Evolutionary conservation across 2,797 vertebrate species (phyloP).

Genomic region (Centroberyx gerrardi): DNA sequence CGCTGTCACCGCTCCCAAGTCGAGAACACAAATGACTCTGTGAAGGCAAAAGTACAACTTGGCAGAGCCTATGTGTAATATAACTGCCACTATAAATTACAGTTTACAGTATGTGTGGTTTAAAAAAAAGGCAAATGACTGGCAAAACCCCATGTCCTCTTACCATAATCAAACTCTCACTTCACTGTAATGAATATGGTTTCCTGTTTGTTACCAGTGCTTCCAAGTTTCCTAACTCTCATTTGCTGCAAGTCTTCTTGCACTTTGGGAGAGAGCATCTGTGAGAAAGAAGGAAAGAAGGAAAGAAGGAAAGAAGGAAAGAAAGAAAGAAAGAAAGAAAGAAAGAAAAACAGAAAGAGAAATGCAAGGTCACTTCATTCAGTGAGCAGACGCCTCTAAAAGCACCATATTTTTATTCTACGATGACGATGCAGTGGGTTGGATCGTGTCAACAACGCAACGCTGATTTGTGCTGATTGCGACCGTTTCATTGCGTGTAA

Average conservation of each 20-base stretch:
- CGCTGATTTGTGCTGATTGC: not conserved
- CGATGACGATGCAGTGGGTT: slow-evolving; percentile 9
- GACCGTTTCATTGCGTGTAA: slow-evolving; percentile 6
- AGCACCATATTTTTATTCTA: not conserved
- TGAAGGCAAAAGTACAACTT: slow-evolving; percentile 6
- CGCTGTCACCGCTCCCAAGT: slow-evolving; percentile 10
- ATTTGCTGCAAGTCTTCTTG: slow-evolving; percentile 25
- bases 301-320: not conserved
- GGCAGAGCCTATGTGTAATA: slow-evolving; percentile 24
- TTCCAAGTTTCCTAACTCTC: slow-evolving; percentile 59
- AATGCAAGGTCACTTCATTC: not conserved
- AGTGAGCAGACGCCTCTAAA: not conserved
- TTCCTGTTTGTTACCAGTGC: slow-evolving; percentile 62
- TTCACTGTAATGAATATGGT: slow-evolving; percentile 46
- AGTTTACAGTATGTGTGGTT: slow-evolving; percentile 34
- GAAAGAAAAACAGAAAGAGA: not conserved
- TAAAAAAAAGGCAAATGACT: slow-evolving; percentile 31
- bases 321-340: not conserved
- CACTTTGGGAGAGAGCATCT: not conserved
- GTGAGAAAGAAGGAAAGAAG: not conserved
- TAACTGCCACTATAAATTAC: slow-evolving; percentile 59
- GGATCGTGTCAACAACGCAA: too few relatives aligned
- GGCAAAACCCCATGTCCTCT: slow-evolving; percentile 39
- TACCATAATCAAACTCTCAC: slow-evolving; percentile 49
- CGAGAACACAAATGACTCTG: not conserved